A percentile compares a stretch with the other conserved stretches of the same genome.
Evolutionary conservation across 2,113 vertebrate genomes (phyloP).

Genomic region (Chamaea fasciata): DNA sequence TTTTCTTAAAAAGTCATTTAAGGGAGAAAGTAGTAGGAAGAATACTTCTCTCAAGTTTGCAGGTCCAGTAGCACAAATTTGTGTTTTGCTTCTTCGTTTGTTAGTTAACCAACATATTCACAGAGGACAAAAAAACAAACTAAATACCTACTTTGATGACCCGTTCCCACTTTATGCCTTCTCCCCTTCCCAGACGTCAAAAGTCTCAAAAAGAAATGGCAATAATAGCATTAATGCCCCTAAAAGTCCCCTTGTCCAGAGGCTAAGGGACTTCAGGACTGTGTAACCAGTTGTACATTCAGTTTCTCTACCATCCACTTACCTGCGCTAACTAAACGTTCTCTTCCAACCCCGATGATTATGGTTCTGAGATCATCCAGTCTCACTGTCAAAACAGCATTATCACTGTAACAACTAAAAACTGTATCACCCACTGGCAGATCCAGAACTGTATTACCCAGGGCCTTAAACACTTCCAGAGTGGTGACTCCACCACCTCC

Average conservation of each 20-base stretch:
- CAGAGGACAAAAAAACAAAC: background rate
- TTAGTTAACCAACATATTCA: background rate
- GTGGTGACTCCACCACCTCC: background rate
- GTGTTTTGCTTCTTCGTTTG: background rate
- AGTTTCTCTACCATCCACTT: background rate
- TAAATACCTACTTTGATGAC: background rate
- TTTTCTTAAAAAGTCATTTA: background rate
- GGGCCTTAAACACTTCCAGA: background rate
- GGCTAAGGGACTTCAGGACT: background rate
- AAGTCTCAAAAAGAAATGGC: background rate
- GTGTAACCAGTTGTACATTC: background rate
- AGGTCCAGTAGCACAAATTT: background rate
- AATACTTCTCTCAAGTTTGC: background rate
- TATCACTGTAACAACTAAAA: background rate
- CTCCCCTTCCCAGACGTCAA: background rate
- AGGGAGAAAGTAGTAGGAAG: constrained; percentile 7
- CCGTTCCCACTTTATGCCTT: background rate
- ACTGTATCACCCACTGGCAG: background rate
- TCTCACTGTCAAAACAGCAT: background rate
- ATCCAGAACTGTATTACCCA: background rate
- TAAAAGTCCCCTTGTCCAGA: background rate
- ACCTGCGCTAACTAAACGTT: background rate
- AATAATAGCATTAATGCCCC: background rate
- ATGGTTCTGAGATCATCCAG: background rate
- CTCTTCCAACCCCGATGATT: background rate